These are phyloP conservation scores for Ibidorhyncha struthersii DNA, from an alignment of 2,113 vertebrate genomes.

Conservation along the genomic window DNA sequence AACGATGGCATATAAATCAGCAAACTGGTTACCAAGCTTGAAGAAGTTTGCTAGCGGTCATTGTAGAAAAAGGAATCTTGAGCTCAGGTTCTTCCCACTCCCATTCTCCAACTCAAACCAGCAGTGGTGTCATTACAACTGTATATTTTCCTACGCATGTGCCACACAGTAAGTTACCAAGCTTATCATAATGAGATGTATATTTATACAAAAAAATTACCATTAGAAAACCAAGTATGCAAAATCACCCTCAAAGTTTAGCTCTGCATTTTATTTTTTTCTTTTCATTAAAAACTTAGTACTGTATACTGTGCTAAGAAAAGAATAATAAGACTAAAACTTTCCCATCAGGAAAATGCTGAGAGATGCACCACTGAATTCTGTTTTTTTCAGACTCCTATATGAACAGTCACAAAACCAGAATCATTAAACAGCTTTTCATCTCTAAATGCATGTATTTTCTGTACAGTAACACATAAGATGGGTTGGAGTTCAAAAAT, in stretches of 20 bases:
- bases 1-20: neutral
- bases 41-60: neutral
- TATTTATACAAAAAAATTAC: neutral
- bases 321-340: neutral
- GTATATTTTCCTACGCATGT: neutral
- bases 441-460: neutral
- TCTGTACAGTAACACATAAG: neutral
- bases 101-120: neutral
- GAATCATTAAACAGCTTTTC: neutral
- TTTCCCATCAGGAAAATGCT: neutral
- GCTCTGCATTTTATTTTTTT: neutral
- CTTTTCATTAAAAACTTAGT: neutral
- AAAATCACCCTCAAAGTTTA: neutral
- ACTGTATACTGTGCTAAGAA: neutral
- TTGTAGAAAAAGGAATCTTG: neutral
- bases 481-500: neutral
- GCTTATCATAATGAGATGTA: neutral
- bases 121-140: neutral
- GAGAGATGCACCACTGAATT: neutral
- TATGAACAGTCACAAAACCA: neutral
- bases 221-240: neutral
- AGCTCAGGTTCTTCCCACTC: neutral
- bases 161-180: neutral
- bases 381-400: neutral
- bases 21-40: neutral